Evolutionary conservation across 1,140 invertebrate genomes (phyloP).

Genomic region (Trichonephila clavipes): DNA sequence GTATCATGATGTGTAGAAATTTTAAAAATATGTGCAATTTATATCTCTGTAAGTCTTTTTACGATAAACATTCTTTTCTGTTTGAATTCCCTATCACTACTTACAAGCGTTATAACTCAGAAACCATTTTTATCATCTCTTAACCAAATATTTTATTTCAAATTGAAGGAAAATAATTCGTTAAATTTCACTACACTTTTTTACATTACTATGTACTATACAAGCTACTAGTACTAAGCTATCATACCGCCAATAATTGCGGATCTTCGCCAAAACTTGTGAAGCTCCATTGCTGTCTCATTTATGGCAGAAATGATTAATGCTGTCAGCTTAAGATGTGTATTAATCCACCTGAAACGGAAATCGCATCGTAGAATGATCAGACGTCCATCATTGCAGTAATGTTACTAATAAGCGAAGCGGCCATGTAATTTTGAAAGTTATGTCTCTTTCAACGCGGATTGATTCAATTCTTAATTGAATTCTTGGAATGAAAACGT

Average conservation of each 20-base stretch:
- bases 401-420: neutral
- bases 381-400: conserved; percentile 4
- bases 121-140: too few relatives aligned
- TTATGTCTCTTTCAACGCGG: neutral
- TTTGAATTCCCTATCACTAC: too few relatives aligned
- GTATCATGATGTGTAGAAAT: too few relatives aligned
- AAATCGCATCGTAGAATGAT: neutral
- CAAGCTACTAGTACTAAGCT: too few relatives aligned
- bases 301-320: neutral
- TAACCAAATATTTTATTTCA: too few relatives aligned
- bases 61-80: too few relatives aligned
- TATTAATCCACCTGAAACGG: conserved; percentile 34
- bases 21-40: too few relatives aligned
- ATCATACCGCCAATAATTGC: conserved; percentile 42
- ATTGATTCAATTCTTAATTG: neutral
- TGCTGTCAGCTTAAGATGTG: neutral
- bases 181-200: neutral
- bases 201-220: neutral
- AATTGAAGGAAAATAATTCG: neutral
- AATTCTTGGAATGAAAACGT: neutral
- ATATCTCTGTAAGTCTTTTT: too few relatives aligned
- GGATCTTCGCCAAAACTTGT: neutral
- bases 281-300: conserved; percentile 3
- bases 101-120: too few relatives aligned
- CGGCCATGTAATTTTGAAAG: neutral